Evolutionary conservation across 2,797 vertebrate species (phyloP).

Genomic region (Arrhamphus sclerolepis): DNA sequence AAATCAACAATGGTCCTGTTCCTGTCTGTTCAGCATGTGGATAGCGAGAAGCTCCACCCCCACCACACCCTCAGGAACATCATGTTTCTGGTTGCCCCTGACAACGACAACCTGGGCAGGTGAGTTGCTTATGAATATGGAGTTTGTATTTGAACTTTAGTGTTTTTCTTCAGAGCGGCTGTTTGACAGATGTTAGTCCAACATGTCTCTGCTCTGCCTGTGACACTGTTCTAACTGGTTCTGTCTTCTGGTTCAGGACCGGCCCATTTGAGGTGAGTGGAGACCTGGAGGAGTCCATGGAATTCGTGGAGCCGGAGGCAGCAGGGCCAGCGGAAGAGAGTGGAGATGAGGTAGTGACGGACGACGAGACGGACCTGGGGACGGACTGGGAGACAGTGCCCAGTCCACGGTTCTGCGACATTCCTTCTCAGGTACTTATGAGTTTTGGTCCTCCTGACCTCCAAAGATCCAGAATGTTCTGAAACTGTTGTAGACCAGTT

Average conservation of each 20-base stretch:
- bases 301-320: slow-evolving; percentile 92
- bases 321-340: slow-evolving; percentile 89
- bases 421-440: slow-evolving; percentile 85
- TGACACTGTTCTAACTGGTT: neutral
- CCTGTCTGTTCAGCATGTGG: slow-evolving; percentile 84
- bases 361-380: slow-evolving; percentile 96
- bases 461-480: too few species aligned
- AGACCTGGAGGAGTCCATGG: slow-evolving; percentile 96
- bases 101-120: slow-evolving; percentile 92
- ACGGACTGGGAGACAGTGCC: slow-evolving; percentile 99
- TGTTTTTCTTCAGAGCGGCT: neutral
- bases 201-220: too few species aligned
- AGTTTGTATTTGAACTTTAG: neutral
- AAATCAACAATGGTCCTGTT: too few species aligned
- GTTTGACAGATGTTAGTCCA: too few species aligned
- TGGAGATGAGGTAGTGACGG: slow-evolving; percentile 88
- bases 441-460: too few species aligned
- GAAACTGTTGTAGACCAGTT: too few species aligned
- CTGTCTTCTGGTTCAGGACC: slow-evolving; percentile 76
- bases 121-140: slow-evolving; percentile 64
- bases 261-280: slow-evolving; percentile 93
- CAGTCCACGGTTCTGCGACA: slow-evolving; percentile 95
- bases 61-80: slow-evolving; percentile 97
- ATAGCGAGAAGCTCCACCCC: slow-evolving; percentile 94
- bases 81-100: slow-evolving; percentile 93